A percentile compares a stretch with the other conserved stretches of the same genome.
phyloP scores from a whole-genome alignment of 2,797 vertebrate species.

The Sandelia bainsii region DNA sequence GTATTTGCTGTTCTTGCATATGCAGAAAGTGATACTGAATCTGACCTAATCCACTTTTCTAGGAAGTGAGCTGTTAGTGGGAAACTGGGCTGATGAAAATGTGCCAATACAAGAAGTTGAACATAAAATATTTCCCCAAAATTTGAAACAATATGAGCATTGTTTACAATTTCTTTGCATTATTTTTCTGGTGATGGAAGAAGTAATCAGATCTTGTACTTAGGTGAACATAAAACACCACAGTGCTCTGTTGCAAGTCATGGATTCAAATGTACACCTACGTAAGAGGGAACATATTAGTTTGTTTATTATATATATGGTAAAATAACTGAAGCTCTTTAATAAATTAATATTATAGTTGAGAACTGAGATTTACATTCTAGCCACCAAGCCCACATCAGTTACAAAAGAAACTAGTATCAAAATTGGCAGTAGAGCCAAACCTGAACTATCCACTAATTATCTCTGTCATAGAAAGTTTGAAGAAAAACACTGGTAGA shows the following conservation, averaged over 20 bases:
- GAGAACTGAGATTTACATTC: not conserved
- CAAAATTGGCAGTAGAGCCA: not conserved
- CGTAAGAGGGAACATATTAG: too few species aligned
- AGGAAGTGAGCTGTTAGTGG: not conserved
- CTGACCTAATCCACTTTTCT: slow-evolving; percentile 19
- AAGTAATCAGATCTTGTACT: not conserved
- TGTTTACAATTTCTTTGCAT: not conserved
- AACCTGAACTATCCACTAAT: slow-evolving; percentile 7
- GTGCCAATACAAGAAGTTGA: slow-evolving; percentile 14
- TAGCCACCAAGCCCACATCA: not conserved
- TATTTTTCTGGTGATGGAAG: too few species aligned
- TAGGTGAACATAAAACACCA: not conserved
- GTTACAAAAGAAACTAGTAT: not conserved
- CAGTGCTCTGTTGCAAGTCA: too few species aligned
- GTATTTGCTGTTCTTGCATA: not conserved
- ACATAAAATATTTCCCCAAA: not conserved
- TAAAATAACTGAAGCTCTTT: too few species aligned
- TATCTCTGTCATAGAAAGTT: not conserved
- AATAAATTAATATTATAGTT: too few species aligned
- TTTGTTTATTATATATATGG: too few species aligned
- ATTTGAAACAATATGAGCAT: slow-evolving; percentile 2
- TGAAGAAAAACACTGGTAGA: not conserved
- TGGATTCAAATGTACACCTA: too few species aligned
- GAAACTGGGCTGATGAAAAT: not conserved
- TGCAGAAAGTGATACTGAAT: slow-evolving; percentile 21